Percentiles rank a stretch among this genome's conserved stretches.
Conservation (phyloP, 1,140 invertebrate genomes). For the Cyclina sinensis region DNA sequence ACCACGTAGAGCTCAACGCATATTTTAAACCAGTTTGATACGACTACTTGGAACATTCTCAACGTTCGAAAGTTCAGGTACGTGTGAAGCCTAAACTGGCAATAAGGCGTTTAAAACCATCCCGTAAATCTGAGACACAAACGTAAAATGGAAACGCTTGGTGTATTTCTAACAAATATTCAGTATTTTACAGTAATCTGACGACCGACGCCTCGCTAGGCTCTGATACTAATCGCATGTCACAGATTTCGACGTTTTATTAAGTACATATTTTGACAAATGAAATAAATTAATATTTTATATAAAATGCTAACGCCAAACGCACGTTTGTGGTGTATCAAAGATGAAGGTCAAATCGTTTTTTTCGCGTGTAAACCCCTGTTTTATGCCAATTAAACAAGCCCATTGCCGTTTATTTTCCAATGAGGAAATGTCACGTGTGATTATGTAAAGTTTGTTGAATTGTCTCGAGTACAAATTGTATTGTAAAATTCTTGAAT, state of each 20-base stretch:
- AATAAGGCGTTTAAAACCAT: too few relatives aligned
- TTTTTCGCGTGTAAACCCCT: neutral
- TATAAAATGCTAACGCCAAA: neutral
- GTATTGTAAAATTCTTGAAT: too few relatives aligned
- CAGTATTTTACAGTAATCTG: neutral
- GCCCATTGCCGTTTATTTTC: neutral
- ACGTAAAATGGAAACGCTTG: too few relatives aligned
- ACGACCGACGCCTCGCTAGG: neutral
- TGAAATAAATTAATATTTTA: neutral
- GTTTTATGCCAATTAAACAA: constrained; percentile 6
- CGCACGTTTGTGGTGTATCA: neutral
- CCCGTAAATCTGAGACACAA: too few relatives aligned
- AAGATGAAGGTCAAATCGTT: neutral
- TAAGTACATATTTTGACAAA: neutral
- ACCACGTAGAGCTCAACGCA: too few relatives aligned
- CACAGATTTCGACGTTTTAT: neutral
- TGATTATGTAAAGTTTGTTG: too few relatives aligned
- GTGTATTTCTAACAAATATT: neutral
- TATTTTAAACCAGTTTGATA: too few relatives aligned
- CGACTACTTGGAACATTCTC: too few relatives aligned
- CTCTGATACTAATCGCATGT: neutral
- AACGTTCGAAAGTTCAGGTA: too few relatives aligned
- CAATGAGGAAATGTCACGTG: neutral
- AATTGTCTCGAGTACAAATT: too few relatives aligned
- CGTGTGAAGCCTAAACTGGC: too few relatives aligned